Base-by-base conservation (phyloP, 2,113 vertebrate genomes). In the Edolisoma coerulescens region DNA sequence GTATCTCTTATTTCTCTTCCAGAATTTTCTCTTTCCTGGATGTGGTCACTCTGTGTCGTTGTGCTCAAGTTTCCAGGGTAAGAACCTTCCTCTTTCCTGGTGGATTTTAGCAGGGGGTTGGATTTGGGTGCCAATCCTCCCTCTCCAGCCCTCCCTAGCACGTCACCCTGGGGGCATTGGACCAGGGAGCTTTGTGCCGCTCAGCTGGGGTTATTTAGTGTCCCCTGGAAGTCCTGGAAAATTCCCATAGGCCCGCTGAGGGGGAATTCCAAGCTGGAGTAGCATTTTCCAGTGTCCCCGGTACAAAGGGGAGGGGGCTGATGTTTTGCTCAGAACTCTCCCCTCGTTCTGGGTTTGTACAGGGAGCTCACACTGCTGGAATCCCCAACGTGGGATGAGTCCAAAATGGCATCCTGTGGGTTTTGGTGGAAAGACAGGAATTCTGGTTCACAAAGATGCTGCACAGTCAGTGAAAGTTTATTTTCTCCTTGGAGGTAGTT, bases 1-100 rank as follows among this genome's bases (percentile, higher is more conserved):
- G 37, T 65, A 4, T 93, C n/a, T 91, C 61, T 97, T 47, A 2
- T 85, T 86, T 97, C 91, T 98, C 30, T 98, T 97, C 44, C 98
- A 99, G 99, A 98, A 99, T 99, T 97, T 99, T 99, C 98, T 99
- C 99, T 85, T 99, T 99, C 97, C 98, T 99, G 98, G 99, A 99
- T 97, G 99, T 99, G 97, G 99, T 99, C 96, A 99, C 99, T 84
- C 98, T 99, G 90, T 99, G 99, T 98, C 99, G 99, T 92, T 99
- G 99, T 97, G 99, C 99, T 96, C 99, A 99, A 95, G 99, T 99
- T 91, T 99, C 99, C 97, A 98, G 99, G 98, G 99, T 99, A 98
- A 99, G 99, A 93, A 53, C 60, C 41, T 77, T n/a, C 52, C 27
- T 83, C 65, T 9, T 37, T 52, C 27, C 33, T 44, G 68, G 8